Evolutionary conservation across 2,113 vertebrate genomes (phyloP).

Genomic region (Elaphurus davidianus): DNA sequence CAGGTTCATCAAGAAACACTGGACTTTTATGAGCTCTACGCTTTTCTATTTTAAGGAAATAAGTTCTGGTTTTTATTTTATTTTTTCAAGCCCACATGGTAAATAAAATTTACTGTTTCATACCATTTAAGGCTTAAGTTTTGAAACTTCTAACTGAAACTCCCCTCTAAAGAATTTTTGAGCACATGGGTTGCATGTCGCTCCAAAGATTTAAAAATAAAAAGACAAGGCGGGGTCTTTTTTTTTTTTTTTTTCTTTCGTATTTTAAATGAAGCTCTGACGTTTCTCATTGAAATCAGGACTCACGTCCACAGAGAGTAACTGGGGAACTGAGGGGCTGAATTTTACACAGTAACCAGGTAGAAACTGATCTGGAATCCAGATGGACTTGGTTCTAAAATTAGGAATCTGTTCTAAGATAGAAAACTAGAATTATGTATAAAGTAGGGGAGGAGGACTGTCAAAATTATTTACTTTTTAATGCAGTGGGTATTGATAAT

Average conservation of each 20-base stretch:
- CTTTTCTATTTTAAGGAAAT: conserved; percentile 23
- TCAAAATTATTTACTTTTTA: neutral
- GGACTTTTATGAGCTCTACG: neutral
- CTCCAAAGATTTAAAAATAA: neutral
- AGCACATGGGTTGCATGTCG: neutral
- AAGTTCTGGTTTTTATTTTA: neutral
- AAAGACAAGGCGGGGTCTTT: neutral
- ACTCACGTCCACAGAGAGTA: accelerated
- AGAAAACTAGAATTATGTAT: neutral
- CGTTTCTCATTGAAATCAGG: neutral
- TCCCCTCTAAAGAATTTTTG: neutral
- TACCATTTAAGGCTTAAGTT: neutral
- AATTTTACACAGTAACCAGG: neutral
- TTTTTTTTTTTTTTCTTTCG: neutral
- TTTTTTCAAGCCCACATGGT: neutral
- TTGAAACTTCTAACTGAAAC: neutral
- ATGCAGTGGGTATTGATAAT: neutral
- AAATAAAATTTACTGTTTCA: neutral
- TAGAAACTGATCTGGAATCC: neutral
- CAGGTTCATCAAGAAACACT: neutral
- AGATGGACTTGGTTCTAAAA: neutral
- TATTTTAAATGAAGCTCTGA: neutral
- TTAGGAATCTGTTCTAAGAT: neutral
- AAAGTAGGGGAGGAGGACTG: neutral
- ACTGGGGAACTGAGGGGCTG: no score